Conservation (phyloP, 1,140 invertebrate genomes). For the Choristoneura fumiferana region DNA sequence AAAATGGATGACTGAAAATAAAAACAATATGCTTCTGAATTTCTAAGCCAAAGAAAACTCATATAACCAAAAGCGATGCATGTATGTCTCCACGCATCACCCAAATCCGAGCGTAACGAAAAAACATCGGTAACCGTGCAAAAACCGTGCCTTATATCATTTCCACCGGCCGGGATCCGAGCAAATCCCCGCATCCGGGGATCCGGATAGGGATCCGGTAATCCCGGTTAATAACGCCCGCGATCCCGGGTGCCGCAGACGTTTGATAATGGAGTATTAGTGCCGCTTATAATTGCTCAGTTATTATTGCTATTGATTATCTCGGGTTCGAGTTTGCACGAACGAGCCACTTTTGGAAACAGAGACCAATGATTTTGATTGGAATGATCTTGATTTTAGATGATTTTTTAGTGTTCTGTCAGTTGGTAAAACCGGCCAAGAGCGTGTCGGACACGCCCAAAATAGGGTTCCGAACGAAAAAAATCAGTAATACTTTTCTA, state of each 20-base stretch:
- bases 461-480: too few relatives aligned
- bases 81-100: neutral
- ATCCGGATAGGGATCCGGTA: constrained; percentile 62
- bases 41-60: constrained; percentile 2
- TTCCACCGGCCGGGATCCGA: constrained; percentile 58
- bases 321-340: constrained; percentile 9
- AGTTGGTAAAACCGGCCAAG: too few relatives aligned
- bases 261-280: constrained; percentile 63
- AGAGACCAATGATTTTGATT: too few relatives aligned
- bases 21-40: too few relatives aligned
- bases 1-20: too few relatives aligned
- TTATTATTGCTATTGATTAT: constrained; percentile 44
- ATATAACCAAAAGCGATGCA: constrained; percentile 19
- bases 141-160: constrained; percentile 64
- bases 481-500: too few relatives aligned
- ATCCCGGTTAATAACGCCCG: constrained; percentile 73
- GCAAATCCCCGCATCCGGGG: constrained; percentile 73
- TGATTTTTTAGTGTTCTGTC: too few relatives aligned
- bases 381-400: too few relatives aligned
- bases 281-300: constrained; percentile 62
- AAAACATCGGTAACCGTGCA: constrained; percentile 29
- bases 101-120: constrained; percentile 1
- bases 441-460: too few relatives aligned
- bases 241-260: constrained; percentile 42
- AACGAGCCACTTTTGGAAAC: too few relatives aligned